Percentiles rank a stretch among this genome's conserved stretches.
Evolutionary conservation across 1,140 invertebrate genomes (phyloP).

Genomic region (Gerris buenoi): DNA sequence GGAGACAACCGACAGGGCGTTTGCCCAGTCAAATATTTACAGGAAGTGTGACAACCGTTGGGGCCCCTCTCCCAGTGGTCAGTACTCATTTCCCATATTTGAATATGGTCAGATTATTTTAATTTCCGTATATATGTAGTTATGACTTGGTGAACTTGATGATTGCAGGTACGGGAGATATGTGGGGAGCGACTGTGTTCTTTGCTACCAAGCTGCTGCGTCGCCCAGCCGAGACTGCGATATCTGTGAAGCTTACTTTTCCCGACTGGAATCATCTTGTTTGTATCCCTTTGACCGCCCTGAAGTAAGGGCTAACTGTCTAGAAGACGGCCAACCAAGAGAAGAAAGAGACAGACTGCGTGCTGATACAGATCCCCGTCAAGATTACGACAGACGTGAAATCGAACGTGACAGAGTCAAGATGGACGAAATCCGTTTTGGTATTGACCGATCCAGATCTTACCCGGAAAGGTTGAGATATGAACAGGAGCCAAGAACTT

Average conservation of each 20-base stretch:
- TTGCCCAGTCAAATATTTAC: slow-evolving; percentile 67
- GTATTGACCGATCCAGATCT: neutral
- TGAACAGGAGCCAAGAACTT: neutral
- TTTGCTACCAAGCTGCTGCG: slow-evolving; percentile 2
- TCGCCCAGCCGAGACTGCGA: slow-evolving; percentile 6
- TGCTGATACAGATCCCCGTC: neutral
- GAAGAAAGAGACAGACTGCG: neutral
- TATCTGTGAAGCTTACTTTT: neutral
- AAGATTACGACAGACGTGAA: neutral
- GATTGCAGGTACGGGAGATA: neutral
- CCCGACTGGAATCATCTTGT: neutral
- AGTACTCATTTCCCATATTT: neutral
- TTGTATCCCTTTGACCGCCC: neutral
- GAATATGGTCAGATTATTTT: neutral
- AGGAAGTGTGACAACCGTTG: slow-evolving; percentile 60
- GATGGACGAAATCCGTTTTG: neutral
- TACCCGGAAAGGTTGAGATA: neutral
- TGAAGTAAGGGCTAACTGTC: no score
- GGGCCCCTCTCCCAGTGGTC: slow-evolving; percentile 4
- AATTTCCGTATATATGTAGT: neutral
- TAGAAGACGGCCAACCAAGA: no score
- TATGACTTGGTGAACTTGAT: neutral
- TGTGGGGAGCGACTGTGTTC: neutral
- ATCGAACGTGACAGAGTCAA: neutral
- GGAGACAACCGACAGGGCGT: slow-evolving; percentile 68